Evolutionary conservation across 2,888 invertebrate genomes (phyloP).

Genomic region (Arctia plantaginis): DNA sequence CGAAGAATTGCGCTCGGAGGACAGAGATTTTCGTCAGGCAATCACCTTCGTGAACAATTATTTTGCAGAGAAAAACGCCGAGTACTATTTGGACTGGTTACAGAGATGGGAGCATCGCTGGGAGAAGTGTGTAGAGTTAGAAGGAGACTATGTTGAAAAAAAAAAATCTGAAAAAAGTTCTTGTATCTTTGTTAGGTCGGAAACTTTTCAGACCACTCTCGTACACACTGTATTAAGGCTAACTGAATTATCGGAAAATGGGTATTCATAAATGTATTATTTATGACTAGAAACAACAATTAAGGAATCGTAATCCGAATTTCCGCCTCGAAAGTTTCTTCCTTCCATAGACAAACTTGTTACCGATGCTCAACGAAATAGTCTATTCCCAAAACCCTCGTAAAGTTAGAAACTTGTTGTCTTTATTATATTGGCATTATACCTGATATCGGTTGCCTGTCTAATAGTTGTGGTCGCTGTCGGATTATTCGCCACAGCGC

Average conservation of each 20-base stretch:
- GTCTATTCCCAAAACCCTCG: slow-evolving; percentile 5
- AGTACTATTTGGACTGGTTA: no score
- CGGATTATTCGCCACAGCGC: slow-evolving; percentile 49
- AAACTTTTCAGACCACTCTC: no score
- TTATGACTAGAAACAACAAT: not conserved
- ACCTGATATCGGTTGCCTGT: slow-evolving; percentile 39
- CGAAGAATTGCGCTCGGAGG: no score
- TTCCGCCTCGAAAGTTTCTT: slow-evolving; percentile 4
- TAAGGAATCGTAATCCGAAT: not conserved
- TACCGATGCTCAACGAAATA: not conserved
- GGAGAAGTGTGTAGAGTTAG: no score
- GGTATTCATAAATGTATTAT: not conserved
- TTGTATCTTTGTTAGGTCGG: no score
- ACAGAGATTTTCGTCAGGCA: no score
- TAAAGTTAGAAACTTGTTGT: slow-evolving; percentile 9
- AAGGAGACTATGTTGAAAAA: no score
- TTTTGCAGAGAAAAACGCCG: no score
- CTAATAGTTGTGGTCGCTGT: slow-evolving; percentile 45
- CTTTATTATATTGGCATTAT: slow-evolving; percentile 28
- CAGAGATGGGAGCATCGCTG: no score
- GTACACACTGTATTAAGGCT: not conserved
- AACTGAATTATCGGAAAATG: not conserved
- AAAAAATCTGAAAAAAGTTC: no score
- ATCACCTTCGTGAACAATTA: no score
- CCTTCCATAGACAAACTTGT: slow-evolving; percentile 6